Base-by-base conservation (phyloP, 1,140 invertebrate genomes). In the Chionoecetes opilio region DNA sequence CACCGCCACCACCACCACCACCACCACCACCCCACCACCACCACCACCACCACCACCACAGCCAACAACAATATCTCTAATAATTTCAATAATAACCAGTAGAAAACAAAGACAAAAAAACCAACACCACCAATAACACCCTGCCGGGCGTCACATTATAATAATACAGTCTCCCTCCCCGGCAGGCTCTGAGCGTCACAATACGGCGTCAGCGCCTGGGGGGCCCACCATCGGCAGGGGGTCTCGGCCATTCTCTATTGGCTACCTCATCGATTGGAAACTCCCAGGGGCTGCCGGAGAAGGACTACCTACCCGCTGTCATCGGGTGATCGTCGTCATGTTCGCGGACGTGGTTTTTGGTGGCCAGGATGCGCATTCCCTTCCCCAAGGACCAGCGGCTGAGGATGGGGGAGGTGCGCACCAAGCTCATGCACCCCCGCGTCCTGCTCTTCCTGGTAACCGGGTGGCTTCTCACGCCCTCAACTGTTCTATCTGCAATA, bases 261-360 rank as follows among this genome's bases (percentile, higher is more conserved):
- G 96, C 1, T 89, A 89, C 0, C 53, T 96, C 53, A 82, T 95
- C 37, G 96, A 96, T 38, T 11, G 82, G 82, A 29, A 90, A 85
- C 63, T 95, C 95, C 8, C n/a, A 31, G 34, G 92, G 87, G 29
- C 91, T 91, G 9, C 91, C 91, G 17, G 31, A 84, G 63, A 98
- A 98, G 97, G 97, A 99, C 96, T 99, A 99, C 96, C 97, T 97
- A 0, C 97, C 98, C 86, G 98, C 98, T 82, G 98, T 99, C 97
- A 98, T 98, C 96, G 97, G 99, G 75, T 98, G 98, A 96, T 98
- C 5, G 97, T 98, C 0, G 97, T 98, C 41, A 97, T 99, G 96
- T 38, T 41, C 29, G 0, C 95, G 21, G 93, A 96, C 53, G 14
- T 96, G 17, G 17, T 21, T 93, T 21, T 87, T 92, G n/a, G 92